Conservation (phyloP, 1,140 invertebrate genomes). For the Apis mellifera region Amel_HAv3.1 CM009940.2:1755501-1756000, state of each 20-base stretch:
- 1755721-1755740: slow-evolving; percentile 65
- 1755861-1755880: slow-evolving; percentile 89
- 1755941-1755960: slow-evolving; percentile 76
- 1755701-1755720: slow-evolving; percentile 74
- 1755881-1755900: slow-evolving; percentile 80
- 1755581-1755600: slow-evolving; percentile 75
- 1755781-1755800: slow-evolving; percentile 31
- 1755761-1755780: neutral
- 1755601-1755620: slow-evolving; percentile 77
- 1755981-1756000: slow-evolving; percentile 86
- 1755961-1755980: slow-evolving; percentile 70
- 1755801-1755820: slow-evolving; percentile 71
- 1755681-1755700: slow-evolving; percentile 75
- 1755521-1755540: slow-evolving; percentile 74
- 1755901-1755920: slow-evolving; percentile 46
- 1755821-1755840: slow-evolving; percentile 74
- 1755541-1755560: slow-evolving; percentile 76
- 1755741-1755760: slow-evolving; percentile 15
- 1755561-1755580: slow-evolving; percentile 74
- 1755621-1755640: slow-evolving; percentile 76
- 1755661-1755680: slow-evolving; percentile 69
- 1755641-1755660: slow-evolving; percentile 69
- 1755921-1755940: slow-evolving; percentile 65
- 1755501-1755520: slow-evolving; percentile 72
- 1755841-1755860: slow-evolving; percentile 85